These are phyloP conservation scores for Diploscapter pachys DNA, from an alignment of 1,140 invertebrate species.

Conservation along the genomic window DNA sequence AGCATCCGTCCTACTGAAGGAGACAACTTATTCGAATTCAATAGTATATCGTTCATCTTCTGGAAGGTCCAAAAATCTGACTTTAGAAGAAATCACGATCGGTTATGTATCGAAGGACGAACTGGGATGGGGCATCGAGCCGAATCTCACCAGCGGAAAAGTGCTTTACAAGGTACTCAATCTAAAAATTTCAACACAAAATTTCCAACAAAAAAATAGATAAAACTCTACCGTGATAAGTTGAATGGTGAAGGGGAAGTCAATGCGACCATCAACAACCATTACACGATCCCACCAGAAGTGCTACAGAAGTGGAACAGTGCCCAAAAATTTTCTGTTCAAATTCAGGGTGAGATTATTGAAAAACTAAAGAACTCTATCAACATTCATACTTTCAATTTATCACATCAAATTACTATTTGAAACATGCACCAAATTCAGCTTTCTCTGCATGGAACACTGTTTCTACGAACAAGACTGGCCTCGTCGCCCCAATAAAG, in stretches of 20 bases:
- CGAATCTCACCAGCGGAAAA: conserved; percentile 19
- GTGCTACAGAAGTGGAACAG: conserved; percentile 17
- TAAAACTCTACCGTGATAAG: no score
- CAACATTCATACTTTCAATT: conserved; percentile 11
- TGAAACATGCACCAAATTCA: conserved; percentile 30
- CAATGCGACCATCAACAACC: conserved; percentile 2
- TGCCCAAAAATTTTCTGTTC: neutral
- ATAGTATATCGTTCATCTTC: conserved; percentile 32
- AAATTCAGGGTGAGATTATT: neutral
- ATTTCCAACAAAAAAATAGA: no score
- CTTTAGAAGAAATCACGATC: conserved; percentile 10
- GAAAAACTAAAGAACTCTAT: neutral
- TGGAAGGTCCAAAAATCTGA: conserved; percentile 1
- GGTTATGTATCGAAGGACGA: conserved; percentile 18
- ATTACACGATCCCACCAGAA: conserved; percentile 11
- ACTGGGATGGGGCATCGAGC: conserved; percentile 21
- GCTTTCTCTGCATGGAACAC: conserved; percentile 48
- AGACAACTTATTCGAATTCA: conserved; percentile 19
- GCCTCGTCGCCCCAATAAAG: conserved; percentile 51
- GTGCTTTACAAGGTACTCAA: neutral
- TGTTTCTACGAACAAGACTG: conserved; percentile 47
- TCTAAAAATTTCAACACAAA: no score
- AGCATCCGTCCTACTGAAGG: conserved; percentile 28
- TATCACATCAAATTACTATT: conserved; percentile 1
- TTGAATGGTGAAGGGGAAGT: no score